phyloP scores from a whole-genome alignment of 2,113 vertebrate genomes.

The Shinisaurus crocodilurus region DNA sequence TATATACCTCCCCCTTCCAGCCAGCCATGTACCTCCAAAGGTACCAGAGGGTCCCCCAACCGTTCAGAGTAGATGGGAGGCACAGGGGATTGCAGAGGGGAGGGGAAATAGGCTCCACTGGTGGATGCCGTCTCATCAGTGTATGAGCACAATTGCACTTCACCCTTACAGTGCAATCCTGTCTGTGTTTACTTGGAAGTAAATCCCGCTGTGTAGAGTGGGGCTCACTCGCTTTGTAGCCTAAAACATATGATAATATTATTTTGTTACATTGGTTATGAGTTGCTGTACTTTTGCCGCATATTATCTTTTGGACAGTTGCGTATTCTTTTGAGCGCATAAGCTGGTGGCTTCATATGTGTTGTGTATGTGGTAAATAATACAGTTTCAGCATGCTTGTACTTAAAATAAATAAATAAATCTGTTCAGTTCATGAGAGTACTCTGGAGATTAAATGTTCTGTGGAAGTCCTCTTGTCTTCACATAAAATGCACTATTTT shows the following conservation, averaged over 20 bases:
- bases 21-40: neutral
- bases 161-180: neutral
- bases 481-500: neutral
- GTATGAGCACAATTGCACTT: neutral
- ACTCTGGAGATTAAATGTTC: neutral
- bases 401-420: neutral
- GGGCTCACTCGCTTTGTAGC: neutral
- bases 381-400: neutral
- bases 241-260: neutral
- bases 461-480: neutral
- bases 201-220: neutral
- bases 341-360: neutral
- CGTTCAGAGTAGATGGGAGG: neutral
- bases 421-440: neutral
- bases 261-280: neutral
- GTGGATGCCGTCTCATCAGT: neutral
- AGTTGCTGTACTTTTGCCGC: neutral
- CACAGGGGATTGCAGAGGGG: too few relatives aligned
- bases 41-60: neutral
- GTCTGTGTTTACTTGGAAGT: neutral
- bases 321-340: neutral
- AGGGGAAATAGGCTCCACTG: neutral
- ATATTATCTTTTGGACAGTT: neutral
- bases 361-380: neutral
- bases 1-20: neutral